Percentiles rank a stretch among this genome's conserved stretches.
Conservation (phyloP, 2,113 vertebrate species). For the Monopterus albus region DNA sequence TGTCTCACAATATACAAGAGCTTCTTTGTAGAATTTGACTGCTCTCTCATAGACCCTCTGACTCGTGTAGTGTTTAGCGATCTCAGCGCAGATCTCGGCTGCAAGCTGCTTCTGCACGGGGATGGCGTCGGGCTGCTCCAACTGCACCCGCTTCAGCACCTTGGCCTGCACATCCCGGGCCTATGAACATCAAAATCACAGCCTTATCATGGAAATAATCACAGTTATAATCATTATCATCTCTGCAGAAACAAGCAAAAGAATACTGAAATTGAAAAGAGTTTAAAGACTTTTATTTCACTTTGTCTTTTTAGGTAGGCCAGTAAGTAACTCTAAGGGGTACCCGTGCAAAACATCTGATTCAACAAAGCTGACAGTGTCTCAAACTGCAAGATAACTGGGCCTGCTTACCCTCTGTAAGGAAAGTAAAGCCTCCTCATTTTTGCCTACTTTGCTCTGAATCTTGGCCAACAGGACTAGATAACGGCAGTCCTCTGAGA, state of each 20-base stretch:
- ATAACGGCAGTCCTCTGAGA: constrained; percentile 91
- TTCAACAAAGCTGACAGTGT: not conserved
- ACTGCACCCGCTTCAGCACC: constrained; percentile 91
- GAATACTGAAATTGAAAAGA: not conserved
- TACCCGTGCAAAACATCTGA: not conserved
- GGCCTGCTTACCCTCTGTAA: constrained; percentile 86
- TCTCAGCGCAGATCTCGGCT: constrained; percentile 95
- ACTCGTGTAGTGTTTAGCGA: constrained; percentile 93
- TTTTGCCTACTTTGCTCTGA: constrained; percentile 90
- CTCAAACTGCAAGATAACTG: not conserved
- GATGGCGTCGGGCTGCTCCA: constrained; percentile 92
- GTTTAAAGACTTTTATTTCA: not conserved
- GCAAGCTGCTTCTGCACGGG: constrained; percentile 91
- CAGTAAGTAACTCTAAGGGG: not conserved
- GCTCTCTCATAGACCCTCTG: constrained; percentile 95
- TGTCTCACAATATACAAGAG: constrained; percentile 95
- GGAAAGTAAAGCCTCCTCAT: constrained; percentile 86
- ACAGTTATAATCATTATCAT: not conserved
- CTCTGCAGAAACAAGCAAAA: not conserved
- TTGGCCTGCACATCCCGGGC: constrained; percentile 93
- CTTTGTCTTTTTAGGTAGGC: not conserved
- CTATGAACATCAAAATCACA: constrained; percentile 69
- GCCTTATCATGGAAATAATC: not conserved
- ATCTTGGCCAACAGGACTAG: constrained; percentile 92
- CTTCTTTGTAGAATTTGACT: constrained; percentile 99